These are phyloP conservation scores for Chunga burmeisteri DNA, from an alignment of 2,113 vertebrate genomes.

Conservation along the genomic window DNA sequence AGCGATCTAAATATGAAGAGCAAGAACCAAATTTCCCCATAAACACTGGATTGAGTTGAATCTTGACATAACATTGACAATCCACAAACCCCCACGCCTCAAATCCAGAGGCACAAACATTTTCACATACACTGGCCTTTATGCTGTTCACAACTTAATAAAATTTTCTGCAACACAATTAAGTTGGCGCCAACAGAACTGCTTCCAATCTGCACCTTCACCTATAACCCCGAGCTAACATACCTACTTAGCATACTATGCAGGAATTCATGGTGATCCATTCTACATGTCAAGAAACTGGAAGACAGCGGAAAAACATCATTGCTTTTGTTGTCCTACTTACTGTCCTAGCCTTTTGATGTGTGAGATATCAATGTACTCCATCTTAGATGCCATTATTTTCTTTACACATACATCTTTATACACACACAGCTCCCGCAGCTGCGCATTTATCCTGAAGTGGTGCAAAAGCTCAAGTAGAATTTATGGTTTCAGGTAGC, in stretches of 20 bases:
- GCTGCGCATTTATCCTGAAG: background rate
- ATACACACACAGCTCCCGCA: background rate
- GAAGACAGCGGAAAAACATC: background rate
- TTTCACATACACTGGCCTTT: background rate
- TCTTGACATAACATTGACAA: background rate
- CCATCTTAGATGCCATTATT: background rate
- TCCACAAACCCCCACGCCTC: background rate
- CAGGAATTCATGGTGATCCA: background rate
- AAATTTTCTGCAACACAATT: background rate
- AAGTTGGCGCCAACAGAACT: background rate
- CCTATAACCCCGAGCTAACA: background rate
- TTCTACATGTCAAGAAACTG: background rate
- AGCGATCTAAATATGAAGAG: background rate
- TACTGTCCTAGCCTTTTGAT: background rate
- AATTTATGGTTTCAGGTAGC: background rate
- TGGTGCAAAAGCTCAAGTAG: background rate
- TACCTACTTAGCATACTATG: background rate
- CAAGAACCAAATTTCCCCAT: background rate
- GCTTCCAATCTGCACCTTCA: background rate
- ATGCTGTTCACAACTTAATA: background rate
- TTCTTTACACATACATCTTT: background rate
- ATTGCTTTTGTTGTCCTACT: background rate
- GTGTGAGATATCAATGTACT: background rate
- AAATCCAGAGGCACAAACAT: background rate
- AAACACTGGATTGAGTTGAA: background rate